These are phyloP conservation scores for Pelochelys cantorii DNA, from an alignment of 2,797 vertebrate genomes.

Conservation along the genomic window DNA sequence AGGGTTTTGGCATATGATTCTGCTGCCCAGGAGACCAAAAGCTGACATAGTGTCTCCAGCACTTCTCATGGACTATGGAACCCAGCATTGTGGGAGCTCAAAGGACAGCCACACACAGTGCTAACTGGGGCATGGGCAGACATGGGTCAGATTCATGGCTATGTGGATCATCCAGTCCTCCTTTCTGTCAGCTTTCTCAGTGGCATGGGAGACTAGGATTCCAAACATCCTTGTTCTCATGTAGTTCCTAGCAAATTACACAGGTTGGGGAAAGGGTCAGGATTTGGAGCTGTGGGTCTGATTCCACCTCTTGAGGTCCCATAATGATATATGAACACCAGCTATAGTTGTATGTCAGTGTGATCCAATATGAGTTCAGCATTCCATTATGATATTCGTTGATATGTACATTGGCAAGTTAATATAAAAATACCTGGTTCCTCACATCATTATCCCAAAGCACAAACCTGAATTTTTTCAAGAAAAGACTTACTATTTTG, in stretches of 20 bases:
- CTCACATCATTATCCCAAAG: neutral
- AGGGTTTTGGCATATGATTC: neutral
- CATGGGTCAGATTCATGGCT: neutral
- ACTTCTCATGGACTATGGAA: slow-evolving; percentile 27
- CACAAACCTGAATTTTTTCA: neutral
- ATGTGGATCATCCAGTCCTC: neutral
- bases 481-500: neutral
- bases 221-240: neutral
- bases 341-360: neutral
- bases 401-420: neutral
- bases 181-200: neutral
- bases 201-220: neutral
- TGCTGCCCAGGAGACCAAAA: slow-evolving; percentile 35
- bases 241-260: neutral
- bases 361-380: neutral
- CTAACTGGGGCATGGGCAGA: neutral
- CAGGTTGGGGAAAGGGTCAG: neutral
- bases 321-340: neutral
- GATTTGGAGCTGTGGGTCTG: neutral
- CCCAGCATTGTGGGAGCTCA: slow-evolving; percentile 22
- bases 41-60: slow-evolving; percentile 11
- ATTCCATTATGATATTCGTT: neutral
- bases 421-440: neutral
- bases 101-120: neutral
- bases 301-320: neutral